Conservation (phyloP, 2,888 invertebrate genomes). For the Carterocephalus palaemon region DNA sequence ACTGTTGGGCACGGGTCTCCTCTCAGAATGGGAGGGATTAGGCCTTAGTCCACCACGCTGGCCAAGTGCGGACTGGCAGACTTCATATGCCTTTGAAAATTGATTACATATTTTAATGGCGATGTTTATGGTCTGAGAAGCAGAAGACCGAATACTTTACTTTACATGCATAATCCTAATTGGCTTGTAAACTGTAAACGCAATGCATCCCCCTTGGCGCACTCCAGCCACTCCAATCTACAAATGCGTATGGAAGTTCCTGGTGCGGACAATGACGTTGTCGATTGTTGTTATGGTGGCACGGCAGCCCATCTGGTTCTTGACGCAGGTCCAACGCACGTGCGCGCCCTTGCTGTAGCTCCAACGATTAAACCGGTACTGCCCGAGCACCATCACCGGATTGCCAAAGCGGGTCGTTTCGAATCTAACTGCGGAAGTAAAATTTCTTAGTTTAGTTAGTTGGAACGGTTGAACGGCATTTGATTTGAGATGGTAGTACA, state of each 20-base stretch:
- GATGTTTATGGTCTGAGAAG: too few relatives aligned
- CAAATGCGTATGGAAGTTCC: slow-evolving; percentile 45
- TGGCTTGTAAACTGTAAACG: too few relatives aligned
- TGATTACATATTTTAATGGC: too few relatives aligned
- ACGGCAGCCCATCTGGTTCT: slow-evolving; percentile 52
- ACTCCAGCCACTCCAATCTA: too few relatives aligned
- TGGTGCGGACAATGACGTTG: slow-evolving; percentile 44
- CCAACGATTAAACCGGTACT: slow-evolving; percentile 52
- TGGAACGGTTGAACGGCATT: not conserved
- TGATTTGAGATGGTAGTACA: not conserved
- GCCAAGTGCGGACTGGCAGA: too few relatives aligned
- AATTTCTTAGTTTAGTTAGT: not conserved
- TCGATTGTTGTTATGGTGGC: slow-evolving; percentile 50
- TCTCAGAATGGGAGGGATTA: too few relatives aligned
- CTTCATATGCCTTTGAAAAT: too few relatives aligned
- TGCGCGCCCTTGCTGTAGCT: slow-evolving; percentile 47
- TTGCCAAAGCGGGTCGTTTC: slow-evolving; percentile 53
- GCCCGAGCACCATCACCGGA: slow-evolving; percentile 54
- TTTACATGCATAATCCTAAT: too few relatives aligned
- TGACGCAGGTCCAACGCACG: slow-evolving; percentile 54
- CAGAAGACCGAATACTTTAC: too few relatives aligned
- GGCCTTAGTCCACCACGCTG: too few relatives aligned
- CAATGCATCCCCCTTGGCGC: too few relatives aligned
- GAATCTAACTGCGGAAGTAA: slow-evolving; percentile 32
- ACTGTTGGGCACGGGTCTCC: too few relatives aligned